Evolutionary conservation across 2,797 vertebrate species (phyloP).

Genomic region (Sebastes reedi): DNA sequence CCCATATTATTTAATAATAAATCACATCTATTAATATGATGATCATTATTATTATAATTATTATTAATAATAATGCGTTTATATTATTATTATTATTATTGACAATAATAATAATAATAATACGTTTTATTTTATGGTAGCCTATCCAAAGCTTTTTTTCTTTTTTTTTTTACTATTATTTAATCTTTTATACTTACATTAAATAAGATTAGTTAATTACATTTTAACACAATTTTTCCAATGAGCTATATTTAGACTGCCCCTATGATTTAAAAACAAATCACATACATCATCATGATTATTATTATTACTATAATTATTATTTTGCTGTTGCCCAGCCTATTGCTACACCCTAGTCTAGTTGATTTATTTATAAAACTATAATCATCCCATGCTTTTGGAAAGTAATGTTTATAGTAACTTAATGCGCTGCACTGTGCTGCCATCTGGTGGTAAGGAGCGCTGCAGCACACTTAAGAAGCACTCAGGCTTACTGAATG

Average conservation of each 20-base stretch:
- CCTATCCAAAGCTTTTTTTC: too few relatives aligned
- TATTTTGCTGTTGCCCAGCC: neutral
- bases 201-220: too few relatives aligned
- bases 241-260: neutral
- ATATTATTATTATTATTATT: neutral
- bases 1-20: neutral
- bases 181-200: neutral
- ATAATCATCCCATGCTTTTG: neutral
- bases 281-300: neutral
- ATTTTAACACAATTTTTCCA: neutral
- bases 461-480: neutral
- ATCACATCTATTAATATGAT: neutral
- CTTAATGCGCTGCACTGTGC: constrained; percentile 46
- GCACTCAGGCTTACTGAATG: neutral
- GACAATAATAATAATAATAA: too few relatives aligned
- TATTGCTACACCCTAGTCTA: neutral
- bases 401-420: neutral
- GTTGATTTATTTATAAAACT: neutral
- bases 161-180: too few relatives aligned
- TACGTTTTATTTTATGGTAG: too few relatives aligned
- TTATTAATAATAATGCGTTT: too few relatives aligned
- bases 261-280: neutral
- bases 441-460: constrained; percentile 72
- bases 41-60: neutral
- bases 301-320: neutral